Evolutionary conservation across 2,113 vertebrate species (phyloP).

Genomic region (Ceyx margarethae): DNA sequence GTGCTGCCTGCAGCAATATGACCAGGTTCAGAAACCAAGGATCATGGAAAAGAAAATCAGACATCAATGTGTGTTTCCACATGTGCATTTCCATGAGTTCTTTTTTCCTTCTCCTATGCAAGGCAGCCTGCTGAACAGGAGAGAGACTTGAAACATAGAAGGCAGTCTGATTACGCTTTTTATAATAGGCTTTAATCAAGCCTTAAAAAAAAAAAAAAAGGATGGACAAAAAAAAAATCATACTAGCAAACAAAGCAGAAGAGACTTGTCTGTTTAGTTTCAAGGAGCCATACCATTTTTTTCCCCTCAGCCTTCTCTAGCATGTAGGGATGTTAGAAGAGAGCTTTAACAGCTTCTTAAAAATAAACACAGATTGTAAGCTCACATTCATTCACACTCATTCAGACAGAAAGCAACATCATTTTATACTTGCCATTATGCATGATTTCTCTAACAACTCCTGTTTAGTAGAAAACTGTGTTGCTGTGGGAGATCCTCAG

Average conservation of each 20-base stretch:
- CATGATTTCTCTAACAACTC: background rate
- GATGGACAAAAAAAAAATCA: background rate
- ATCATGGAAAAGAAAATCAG: background rate
- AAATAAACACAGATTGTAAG: background rate
- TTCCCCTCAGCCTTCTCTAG: background rate
- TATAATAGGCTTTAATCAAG: background rate
- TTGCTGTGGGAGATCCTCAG: background rate
- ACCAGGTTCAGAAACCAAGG: background rate
- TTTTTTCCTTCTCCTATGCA: background rate
- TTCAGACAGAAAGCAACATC: background rate
- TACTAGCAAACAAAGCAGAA: background rate
- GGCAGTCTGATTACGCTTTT: background rate
- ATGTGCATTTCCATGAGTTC: background rate
- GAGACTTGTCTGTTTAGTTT: background rate
- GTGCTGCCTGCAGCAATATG: accelerated
- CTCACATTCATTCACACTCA: background rate
- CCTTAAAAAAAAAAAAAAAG: background rate
- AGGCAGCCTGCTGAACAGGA: background rate
- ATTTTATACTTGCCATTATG: background rate
- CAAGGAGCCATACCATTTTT: background rate
- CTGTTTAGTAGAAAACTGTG: background rate
- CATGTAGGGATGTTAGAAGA: background rate
- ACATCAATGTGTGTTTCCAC: accelerated
- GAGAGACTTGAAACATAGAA: background rate
- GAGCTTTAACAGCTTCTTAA: background rate